Base-by-base conservation (phyloP, 2,797 vertebrate species). In the Avahi laniger region DNA sequence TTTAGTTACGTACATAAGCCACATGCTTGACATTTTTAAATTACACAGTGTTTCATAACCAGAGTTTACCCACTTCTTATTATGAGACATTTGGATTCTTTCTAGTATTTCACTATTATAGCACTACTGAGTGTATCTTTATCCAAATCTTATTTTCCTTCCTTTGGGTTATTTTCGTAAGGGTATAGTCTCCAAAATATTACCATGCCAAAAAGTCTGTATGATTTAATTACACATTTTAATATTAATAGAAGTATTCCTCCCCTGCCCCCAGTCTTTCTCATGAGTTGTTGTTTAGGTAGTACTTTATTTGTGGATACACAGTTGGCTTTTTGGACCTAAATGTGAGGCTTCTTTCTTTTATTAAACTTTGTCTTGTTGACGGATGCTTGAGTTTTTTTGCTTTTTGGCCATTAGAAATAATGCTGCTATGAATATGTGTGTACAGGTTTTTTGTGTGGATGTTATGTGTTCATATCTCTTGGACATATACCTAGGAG, bases 31-130 rank as follows among this genome's bases (percentile, higher is more conserved):
- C 52, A 30, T 81, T 94, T 72, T 87, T 50, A 72, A 46, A 35
- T 61, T 61, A 30, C 43, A 2, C 7, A 50, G 28, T 91, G 59
- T 94, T 70, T 80, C 18, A 54, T 86, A 81, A 86, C 59, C 30
- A 80, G 70, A 63, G 33, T 84, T 84, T 52, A 52, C n/a, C 10
- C 9, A 48, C 4, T 92, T 89, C 57, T 90, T 70, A 57, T 14
- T 88, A 65, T 72, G 73, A 91, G 61, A 97, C 67, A 73, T 59
- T 82, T 65, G 30, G 20, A 43, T 94, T 93, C 54, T 82, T 73
- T 94, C 2, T 65, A 69, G 13, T 89, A 75, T 81, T 89, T 57
- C 85, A 78, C 61, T 63, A 0, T 85, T 30, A 73, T 11, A 86
- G 52, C 38, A 63, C 24, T 87, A 30, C 80, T 33, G 41, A 67